Evolutionary conservation across 2,888 invertebrate genomes (phyloP).

Genomic region (Ferdinandea cuprea): DNA sequence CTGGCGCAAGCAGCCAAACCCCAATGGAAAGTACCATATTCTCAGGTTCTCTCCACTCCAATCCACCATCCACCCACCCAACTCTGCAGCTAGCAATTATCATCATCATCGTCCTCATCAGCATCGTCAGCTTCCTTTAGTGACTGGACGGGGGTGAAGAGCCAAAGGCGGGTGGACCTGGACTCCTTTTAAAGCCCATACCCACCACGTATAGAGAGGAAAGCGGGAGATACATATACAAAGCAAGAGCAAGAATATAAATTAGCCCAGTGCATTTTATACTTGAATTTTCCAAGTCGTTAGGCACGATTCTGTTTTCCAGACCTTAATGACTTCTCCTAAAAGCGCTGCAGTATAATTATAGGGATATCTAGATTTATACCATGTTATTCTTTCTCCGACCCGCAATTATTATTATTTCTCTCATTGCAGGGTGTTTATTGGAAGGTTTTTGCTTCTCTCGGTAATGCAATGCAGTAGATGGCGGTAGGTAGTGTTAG

Average conservation of each 20-base stretch:
- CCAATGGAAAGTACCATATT: slow-evolving; percentile 46
- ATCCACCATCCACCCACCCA: slow-evolving; percentile 3
- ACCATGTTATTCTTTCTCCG: slow-evolving; percentile 54
- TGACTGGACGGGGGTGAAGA: slow-evolving; percentile 3
- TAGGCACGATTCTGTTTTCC: slow-evolving; percentile 76
- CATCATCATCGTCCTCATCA: slow-evolving; percentile 57
- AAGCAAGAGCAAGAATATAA: slow-evolving; percentile 67
- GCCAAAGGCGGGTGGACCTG: slow-evolving; percentile 4
- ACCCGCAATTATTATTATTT: slow-evolving; percentile 52
- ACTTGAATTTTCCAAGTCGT: slow-evolving; percentile 76
- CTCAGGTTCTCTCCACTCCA: slow-evolving; percentile 28
- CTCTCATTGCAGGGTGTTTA: slow-evolving; percentile 22
- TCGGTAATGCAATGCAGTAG: slow-evolving; percentile 38
- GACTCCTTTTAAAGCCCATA: not conserved
- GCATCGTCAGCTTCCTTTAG: slow-evolving; percentile 27
- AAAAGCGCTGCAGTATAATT: slow-evolving; percentile 73
- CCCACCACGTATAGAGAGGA: not conserved
- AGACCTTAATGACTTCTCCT: slow-evolving; percentile 75
- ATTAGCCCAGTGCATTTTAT: slow-evolving; percentile 75
- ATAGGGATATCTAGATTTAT: slow-evolving; percentile 71
- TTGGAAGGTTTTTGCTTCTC: slow-evolving; percentile 3
- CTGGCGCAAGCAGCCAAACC: slow-evolving; percentile 61
- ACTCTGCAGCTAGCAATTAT: slow-evolving; percentile 43
- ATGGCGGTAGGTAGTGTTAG: slow-evolving; percentile 17
- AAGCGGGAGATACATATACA: not conserved